A percentile compares a stretch with the other conserved stretches of the same genome.
phyloP scores from a whole-genome alignment of 2,888 invertebrate species.

The Sminthurides aquaticus region DNA sequence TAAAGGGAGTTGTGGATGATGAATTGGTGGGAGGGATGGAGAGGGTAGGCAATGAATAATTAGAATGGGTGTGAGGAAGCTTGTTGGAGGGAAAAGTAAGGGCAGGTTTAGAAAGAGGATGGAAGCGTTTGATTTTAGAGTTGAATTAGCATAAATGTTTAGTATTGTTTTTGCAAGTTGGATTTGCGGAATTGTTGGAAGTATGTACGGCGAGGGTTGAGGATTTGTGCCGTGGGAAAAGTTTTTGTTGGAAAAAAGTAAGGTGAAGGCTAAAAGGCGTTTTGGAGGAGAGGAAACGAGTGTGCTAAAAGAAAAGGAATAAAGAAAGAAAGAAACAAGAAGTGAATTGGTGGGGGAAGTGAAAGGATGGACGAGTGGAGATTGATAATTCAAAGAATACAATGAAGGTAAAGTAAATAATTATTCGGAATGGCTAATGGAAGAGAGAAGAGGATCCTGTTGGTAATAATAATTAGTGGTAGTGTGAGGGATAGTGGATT shows the following conservation, averaged over 20 bases:
- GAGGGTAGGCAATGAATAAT: neutral
- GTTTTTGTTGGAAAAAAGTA: neutral
- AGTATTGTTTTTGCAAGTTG: neutral
- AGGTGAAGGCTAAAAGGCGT: too few relatives aligned
- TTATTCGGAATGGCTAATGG: too few relatives aligned
- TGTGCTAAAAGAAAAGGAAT: too few relatives aligned
- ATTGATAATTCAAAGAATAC: too few relatives aligned
- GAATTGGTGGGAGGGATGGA: neutral
- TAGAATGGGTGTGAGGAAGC: neutral
- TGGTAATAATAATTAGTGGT: too few relatives aligned
- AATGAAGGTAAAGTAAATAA: too few relatives aligned
- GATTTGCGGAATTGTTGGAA: neutral
- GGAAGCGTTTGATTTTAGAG: neutral
- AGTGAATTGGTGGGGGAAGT: too few relatives aligned
- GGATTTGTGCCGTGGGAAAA: constrained; percentile 6
- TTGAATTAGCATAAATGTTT: neutral
- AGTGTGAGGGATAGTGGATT: too few relatives aligned
- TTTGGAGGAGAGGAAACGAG: constrained; percentile 8
- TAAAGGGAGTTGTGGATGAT: neutral
- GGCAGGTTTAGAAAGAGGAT: neutral
- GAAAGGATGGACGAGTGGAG: too few relatives aligned
- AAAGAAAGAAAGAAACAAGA: too few relatives aligned
- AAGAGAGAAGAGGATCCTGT: too few relatives aligned
- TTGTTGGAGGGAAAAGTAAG: neutral
- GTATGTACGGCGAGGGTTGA: neutral